Conservation (phyloP, 2,797 vertebrate species). For the Gymnoscopelus microlampas region DNA sequence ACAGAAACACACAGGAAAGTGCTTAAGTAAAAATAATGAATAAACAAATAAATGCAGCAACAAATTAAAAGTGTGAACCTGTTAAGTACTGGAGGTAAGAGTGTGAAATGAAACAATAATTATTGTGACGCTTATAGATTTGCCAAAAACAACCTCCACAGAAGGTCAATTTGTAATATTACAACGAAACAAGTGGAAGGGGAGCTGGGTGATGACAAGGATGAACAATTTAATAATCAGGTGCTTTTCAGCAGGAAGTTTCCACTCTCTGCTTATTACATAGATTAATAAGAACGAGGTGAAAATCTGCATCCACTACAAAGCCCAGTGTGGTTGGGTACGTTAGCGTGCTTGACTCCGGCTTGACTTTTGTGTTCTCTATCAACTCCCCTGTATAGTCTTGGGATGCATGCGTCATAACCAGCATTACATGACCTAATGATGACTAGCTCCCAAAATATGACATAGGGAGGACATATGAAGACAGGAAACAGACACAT, state of each 20-base stretch:
- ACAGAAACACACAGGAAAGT: constrained; percentile 4
- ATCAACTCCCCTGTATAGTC: constrained; percentile 1
- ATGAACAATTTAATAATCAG: constrained; percentile 4
- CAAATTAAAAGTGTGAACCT: not conserved
- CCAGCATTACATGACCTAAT: constrained; percentile 20
- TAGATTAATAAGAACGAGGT: constrained; percentile 30
- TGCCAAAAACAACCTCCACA: constrained; percentile 7
- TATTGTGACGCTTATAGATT: not conserved
- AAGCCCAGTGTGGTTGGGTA: not conserved
- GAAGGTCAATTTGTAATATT: not conserved
- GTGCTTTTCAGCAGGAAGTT: constrained; percentile 21
- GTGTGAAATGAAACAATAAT: not conserved
- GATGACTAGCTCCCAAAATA: constrained; percentile 34
- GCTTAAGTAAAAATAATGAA: not conserved
- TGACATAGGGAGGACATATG: constrained; percentile 41
- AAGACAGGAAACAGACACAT: constrained; percentile 17
- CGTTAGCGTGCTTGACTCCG: no score
- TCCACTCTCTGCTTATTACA: constrained; percentile 38
- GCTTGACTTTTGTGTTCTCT: not conserved
- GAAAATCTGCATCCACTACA: constrained; percentile 36
- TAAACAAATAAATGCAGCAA: not conserved
- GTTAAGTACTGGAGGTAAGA: constrained; percentile 29
- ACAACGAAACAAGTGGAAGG: not conserved
- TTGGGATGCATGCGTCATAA: not conserved
- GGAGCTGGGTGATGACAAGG: constrained; percentile 19